phyloP scores from a whole-genome alignment of 1,140 invertebrate species.

The Leguminivora glycinivorella region DNA sequence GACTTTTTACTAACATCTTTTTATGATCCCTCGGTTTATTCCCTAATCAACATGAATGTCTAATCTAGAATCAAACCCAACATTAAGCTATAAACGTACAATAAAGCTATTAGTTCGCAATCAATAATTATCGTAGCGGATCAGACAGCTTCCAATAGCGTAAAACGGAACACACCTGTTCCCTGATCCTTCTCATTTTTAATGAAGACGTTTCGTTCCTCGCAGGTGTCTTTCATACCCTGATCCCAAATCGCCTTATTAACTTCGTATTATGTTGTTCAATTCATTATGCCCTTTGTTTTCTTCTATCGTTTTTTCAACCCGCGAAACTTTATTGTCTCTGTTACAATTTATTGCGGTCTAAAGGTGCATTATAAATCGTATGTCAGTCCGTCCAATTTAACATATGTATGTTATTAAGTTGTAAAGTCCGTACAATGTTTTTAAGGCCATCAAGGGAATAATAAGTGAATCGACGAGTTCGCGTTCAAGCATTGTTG shows the following conservation, averaged over 20 bases:
- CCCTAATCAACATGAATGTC: not conserved
- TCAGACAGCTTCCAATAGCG: slow-evolving; percentile 45
- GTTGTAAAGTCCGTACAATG: slow-evolving; percentile 68
- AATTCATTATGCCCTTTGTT: slow-evolving; percentile 76
- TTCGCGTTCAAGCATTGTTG: slow-evolving; percentile 39
- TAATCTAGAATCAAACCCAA: slow-evolving; percentile 33
- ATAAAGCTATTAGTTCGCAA: slow-evolving; percentile 37
- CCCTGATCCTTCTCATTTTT: slow-evolving; percentile 54
- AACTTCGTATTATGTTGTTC: slow-evolving; percentile 71
- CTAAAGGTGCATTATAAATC: slow-evolving; percentile 71
- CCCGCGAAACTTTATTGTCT: slow-evolving; percentile 68
- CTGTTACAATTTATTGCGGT: slow-evolving; percentile 65
- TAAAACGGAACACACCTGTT: slow-evolving; percentile 57
- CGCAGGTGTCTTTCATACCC: slow-evolving; percentile 66
- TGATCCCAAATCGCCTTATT: slow-evolving; percentile 54
- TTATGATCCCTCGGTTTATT: not conserved
- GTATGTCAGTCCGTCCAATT: slow-evolving; percentile 55
- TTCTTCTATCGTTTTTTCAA: slow-evolving; percentile 55
- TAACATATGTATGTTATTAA: slow-evolving; percentile 77
- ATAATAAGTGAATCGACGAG: slow-evolving; percentile 41
- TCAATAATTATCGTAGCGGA: slow-evolving; percentile 35
- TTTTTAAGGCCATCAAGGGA: slow-evolving; percentile 55
- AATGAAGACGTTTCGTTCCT: slow-evolving; percentile 71
- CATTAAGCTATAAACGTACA: slow-evolving; percentile 32
- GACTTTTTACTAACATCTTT: not conserved